phyloP scores from a whole-genome alignment of 2,888 invertebrate genomes.

The Drosophila paucipuncta region DNA sequence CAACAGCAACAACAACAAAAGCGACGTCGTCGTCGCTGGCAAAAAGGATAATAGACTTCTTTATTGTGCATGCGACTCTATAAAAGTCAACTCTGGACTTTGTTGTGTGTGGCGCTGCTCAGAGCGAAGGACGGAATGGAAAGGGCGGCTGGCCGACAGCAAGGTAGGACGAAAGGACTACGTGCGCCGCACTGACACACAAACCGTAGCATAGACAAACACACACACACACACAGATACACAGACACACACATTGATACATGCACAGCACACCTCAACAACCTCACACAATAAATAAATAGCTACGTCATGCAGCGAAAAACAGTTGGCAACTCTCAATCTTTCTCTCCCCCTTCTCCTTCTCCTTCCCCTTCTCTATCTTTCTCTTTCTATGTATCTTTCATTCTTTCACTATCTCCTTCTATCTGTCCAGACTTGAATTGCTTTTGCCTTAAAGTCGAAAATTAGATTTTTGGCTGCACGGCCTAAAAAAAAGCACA shows the following conservation, averaged over 20 bases:
- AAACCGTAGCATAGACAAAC: slow-evolving; percentile 53
- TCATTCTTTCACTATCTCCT: neutral
- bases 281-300: slow-evolving; percentile 76
- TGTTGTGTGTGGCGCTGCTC: slow-evolving; percentile 69
- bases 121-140: slow-evolving; percentile 21
- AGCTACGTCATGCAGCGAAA: slow-evolving; percentile 74
- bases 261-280: slow-evolving; percentile 56
- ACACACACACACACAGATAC: slow-evolving; percentile 31
- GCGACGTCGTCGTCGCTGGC: slow-evolving; percentile 59
- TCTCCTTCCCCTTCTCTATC: neutral
- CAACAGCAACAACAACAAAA: slow-evolving; percentile 30
- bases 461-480: slow-evolving; percentile 58
- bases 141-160: neutral
- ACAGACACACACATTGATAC: slow-evolving; percentile 32
- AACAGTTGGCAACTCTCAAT: slow-evolving; percentile 48
- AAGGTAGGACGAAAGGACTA: slow-evolving; percentile 16
- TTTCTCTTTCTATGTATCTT: neutral
- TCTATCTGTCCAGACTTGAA: neutral
- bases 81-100: slow-evolving; percentile 84
- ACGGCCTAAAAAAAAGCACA: slow-evolving; percentile 47
- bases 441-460: slow-evolving; percentile 34
- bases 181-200: slow-evolving; percentile 49
- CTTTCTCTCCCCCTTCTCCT: neutral
- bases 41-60: slow-evolving; percentile 84
- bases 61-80: slow-evolving; percentile 84